Evolutionary conservation across 2,113 vertebrate species (phyloP).

Genomic region (Oreochromis niloticus): DNA sequence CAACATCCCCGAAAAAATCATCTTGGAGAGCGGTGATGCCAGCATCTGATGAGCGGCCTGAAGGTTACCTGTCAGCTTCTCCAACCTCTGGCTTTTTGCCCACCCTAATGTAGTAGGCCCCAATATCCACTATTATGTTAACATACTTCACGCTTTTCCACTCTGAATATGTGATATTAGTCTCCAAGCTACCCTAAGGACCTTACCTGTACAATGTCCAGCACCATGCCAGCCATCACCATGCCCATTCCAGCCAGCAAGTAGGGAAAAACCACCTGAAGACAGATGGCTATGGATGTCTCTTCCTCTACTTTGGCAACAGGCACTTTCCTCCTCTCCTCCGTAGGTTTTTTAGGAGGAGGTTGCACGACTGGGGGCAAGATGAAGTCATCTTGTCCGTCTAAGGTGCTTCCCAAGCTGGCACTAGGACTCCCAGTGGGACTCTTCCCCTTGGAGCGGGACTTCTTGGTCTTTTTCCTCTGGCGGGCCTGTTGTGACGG

Average conservation of each 20-base stretch:
- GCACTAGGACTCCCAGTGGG: slow-evolving; percentile 49
- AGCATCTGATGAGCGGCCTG: neutral
- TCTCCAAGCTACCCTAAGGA: neutral
- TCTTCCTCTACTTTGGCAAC: slow-evolving; percentile 75
- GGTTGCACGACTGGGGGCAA: slow-evolving; percentile 22
- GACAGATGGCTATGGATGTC: slow-evolving; percentile 74
- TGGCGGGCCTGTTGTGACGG: slow-evolving; percentile 75
- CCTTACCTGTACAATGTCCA: slow-evolving; percentile 85
- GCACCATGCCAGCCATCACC: slow-evolving; percentile 89
- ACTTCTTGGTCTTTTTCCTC: slow-evolving; percentile 76
- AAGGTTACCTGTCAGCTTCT: neutral
- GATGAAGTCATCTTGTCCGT: slow-evolving; percentile 56
- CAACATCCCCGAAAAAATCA: neutral
- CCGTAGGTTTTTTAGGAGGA: slow-evolving; percentile 48
- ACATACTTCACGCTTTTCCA: neutral
- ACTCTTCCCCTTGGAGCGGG: slow-evolving; percentile 69
- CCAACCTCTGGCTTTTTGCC: no score
- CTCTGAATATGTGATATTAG: neutral
- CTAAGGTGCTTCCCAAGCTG: slow-evolving; percentile 22
- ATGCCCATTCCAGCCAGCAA: slow-evolving; percentile 90
- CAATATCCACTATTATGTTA: neutral
- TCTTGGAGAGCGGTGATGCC: neutral
- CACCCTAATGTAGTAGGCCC: neutral
- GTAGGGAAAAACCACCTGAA: slow-evolving; percentile 87
- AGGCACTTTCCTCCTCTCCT: slow-evolving; percentile 62